Evolutionary conservation across 2,888 invertebrate genomes (phyloP).

Genomic region (Podotricha telesiphe): DNA sequence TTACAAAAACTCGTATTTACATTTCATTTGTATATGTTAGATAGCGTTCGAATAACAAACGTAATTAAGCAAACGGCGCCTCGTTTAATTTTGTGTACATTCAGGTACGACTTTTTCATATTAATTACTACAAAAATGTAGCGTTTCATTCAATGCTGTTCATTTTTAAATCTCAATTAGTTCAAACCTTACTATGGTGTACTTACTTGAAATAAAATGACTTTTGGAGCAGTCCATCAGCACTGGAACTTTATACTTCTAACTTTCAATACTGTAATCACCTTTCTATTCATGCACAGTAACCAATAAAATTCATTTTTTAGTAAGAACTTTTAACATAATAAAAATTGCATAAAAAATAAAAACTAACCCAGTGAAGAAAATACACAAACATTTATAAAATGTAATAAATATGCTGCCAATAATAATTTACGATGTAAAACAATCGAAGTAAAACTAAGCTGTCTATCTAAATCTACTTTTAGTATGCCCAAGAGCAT

Average conservation of each 20-base stretch:
- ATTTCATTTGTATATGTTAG: constrained; percentile 8
- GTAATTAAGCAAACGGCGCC: constrained; percentile 4
- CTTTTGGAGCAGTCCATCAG: neutral
- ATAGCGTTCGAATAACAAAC: neutral
- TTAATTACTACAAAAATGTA: constrained; percentile 12
- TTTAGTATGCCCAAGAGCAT: constrained; percentile 34
- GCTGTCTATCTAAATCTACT: constrained; percentile 27
- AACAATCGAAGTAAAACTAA: constrained; percentile 1
- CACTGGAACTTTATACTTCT: too few species aligned
- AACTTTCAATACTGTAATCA: too few species aligned
- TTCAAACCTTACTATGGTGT: neutral
- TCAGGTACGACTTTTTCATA: constrained; percentile 5
- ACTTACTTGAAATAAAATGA: neutral
- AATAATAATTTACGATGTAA: neutral
- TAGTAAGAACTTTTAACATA: too few species aligned
- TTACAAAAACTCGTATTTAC: neutral
- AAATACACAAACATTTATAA: neutral
- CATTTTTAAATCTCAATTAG: neutral
- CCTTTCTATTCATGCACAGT: too few species aligned
- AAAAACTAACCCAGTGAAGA: neutral
- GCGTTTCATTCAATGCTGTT: neutral
- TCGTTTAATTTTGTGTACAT: constrained; percentile 13
- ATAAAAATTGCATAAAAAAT: too few species aligned
- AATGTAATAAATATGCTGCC: neutral
- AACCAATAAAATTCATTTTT: too few species aligned